Conservation (phyloP, 2,113 vertebrate genomes). For the Tiliqua scincoides region DNA sequence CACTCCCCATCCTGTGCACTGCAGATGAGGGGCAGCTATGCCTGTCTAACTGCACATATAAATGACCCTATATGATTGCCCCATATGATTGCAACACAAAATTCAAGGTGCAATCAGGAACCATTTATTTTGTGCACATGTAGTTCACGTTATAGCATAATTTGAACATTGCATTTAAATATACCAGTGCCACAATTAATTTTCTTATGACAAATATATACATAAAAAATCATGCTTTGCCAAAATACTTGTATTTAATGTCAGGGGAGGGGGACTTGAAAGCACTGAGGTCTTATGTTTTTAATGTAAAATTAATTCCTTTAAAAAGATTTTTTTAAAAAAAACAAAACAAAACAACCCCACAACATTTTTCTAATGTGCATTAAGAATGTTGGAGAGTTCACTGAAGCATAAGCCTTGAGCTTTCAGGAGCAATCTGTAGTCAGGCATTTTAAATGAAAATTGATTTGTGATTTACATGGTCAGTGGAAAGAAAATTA, state of each 20-base stretch:
- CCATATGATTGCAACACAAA: not conserved
- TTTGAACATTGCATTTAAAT: slow-evolving; percentile 35
- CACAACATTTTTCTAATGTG: slow-evolving; percentile 82
- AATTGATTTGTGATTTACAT: slow-evolving; percentile 99
- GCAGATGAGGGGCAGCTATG: not conserved
- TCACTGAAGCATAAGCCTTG: slow-evolving; percentile 84
- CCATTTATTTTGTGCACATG: slow-evolving; percentile 46
- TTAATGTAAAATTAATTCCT: slow-evolving; percentile 83
- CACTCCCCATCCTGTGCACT: not conserved
- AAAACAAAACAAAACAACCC: not conserved
- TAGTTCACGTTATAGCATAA: slow-evolving; percentile 34
- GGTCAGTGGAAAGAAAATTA: slow-evolving; percentile 98
- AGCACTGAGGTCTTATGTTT: slow-evolving; percentile 60
- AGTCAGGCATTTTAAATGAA: slow-evolving; percentile 98
- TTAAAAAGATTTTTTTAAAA: slow-evolving; percentile 63
- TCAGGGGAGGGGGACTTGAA: not conserved
- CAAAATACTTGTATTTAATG: slow-evolving; percentile 55
- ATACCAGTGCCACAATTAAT: slow-evolving; percentile 12
- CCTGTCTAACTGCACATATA: not conserved
- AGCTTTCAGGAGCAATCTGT: slow-evolving; percentile 94
- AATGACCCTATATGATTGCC: not conserved
- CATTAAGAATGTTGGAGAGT: slow-evolving; percentile 85
- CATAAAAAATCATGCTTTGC: slow-evolving; percentile 43
- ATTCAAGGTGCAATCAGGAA: slow-evolving; percentile 30
- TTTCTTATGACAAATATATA: slow-evolving; percentile 47